Conservation (phyloP, 2,888 invertebrate genomes). For the Phortica magna region DNA sequence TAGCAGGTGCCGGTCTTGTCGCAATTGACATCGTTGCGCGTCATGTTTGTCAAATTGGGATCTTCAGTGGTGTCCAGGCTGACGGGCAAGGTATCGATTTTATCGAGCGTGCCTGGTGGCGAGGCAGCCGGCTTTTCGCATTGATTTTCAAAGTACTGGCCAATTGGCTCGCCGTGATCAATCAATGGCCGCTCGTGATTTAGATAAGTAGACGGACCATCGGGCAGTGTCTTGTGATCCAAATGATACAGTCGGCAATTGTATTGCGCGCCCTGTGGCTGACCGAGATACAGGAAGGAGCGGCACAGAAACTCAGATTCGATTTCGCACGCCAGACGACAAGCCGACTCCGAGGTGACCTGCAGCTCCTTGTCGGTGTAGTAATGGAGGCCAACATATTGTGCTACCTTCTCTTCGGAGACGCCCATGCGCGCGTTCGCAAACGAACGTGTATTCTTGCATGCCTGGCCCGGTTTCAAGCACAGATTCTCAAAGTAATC, state of each 20-base stretch:
- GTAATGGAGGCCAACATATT: conserved; percentile 94
- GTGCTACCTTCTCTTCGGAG: conserved; percentile 93
- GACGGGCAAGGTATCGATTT: conserved; percentile 84
- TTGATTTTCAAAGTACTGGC: conserved; percentile 92
- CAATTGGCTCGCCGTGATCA: conserved; percentile 93
- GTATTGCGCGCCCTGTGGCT: conserved; percentile 86
- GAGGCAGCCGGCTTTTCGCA: conserved; percentile 83
- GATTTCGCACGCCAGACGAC: conserved; percentile 92
- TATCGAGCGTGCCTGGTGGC: conserved; percentile 76
- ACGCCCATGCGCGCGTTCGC: conserved; percentile 91
- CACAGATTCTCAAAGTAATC: conserved; percentile 95
- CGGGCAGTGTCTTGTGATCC: conserved; percentile 94
- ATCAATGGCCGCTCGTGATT: conserved; percentile 93
- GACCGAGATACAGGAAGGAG: conserved; percentile 86
- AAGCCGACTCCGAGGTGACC: conserved; percentile 93
- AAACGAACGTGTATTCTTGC: conserved; percentile 89
- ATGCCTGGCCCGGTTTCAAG: conserved; percentile 91
- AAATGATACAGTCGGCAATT: conserved; percentile 95
- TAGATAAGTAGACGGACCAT: conserved; percentile 93
- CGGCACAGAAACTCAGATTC: conserved; percentile 96
- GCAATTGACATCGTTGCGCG: conserved; percentile 90
- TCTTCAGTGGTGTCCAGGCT: conserved; percentile 89
- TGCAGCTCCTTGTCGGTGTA: conserved; percentile 96
- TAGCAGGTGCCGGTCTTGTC: conserved; percentile 97
- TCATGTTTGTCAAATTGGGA: conserved; percentile 85